These are phyloP conservation scores for Deilephila elpenor DNA, from an alignment of 2,888 invertebrate species.

Conservation along the genomic window DNA sequence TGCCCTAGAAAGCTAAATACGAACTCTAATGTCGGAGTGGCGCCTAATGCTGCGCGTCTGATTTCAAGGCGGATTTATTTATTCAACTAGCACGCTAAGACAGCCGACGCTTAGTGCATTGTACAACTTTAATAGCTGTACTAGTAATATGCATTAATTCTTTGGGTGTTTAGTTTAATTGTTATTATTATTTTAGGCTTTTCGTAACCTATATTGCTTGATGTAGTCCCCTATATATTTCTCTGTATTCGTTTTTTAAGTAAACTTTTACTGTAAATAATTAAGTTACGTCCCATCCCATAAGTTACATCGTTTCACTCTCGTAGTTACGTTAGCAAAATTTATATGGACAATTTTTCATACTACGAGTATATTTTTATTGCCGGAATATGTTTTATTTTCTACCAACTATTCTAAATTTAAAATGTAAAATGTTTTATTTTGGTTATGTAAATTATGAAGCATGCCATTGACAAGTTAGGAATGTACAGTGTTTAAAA, in stretches of 20 bases:
- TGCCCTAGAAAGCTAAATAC: constrained; percentile 19
- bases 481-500: too few relatives aligned
- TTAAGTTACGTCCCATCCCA: not conserved
- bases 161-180: not conserved
- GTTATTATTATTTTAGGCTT: too few relatives aligned
- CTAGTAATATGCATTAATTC: not conserved
- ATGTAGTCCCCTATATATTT: too few relatives aligned
- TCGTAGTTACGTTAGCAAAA: not conserved
- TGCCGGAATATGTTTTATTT: not conserved
- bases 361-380: not conserved
- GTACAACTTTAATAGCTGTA: constrained; percentile 32
- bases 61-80: constrained; percentile 16
- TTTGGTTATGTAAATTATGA: too few relatives aligned
- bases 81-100: constrained; percentile 15
- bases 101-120: not conserved
- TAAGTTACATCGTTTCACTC: not conserved
- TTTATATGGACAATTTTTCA: not conserved
- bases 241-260: too few relatives aligned
- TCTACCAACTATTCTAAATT: not conserved
- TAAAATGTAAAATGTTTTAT: not conserved
- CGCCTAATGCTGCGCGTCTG: constrained; percentile 16
- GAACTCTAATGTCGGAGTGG: constrained; percentile 13
- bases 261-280: not conserved
- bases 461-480: too few relatives aligned
- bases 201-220: too few relatives aligned